phyloP scores from a whole-genome alignment of 2,888 invertebrate genomes.

The Microchrysa polita region DNA sequence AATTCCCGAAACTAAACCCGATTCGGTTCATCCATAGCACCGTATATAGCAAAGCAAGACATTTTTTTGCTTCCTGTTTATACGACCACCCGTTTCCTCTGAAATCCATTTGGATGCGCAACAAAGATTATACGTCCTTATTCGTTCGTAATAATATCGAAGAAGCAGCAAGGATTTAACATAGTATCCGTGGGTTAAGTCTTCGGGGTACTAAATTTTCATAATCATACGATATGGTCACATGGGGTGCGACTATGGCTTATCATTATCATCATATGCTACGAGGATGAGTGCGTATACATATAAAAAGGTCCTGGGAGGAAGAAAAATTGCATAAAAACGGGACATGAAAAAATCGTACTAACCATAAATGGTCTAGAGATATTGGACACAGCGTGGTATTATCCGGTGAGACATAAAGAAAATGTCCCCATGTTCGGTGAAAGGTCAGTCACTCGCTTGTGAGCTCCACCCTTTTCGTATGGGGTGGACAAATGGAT shows the following conservation, averaged over 20 bases:
- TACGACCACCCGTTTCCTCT: background rate
- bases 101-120: conserved; percentile 32
- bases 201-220: conserved; percentile 47
- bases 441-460: background rate
- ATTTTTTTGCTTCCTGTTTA: background rate
- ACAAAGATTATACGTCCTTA: conserved; percentile 49
- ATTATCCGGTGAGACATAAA: conserved; percentile 35
- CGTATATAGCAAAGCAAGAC: background rate
- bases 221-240: conserved; percentile 45
- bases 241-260: conserved; percentile 22
- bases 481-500: conserved; percentile 44
- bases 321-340: conserved; percentile 23
- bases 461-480: conserved; percentile 34
- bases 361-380: conserved; percentile 14
- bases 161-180: conserved; percentile 34
- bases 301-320: background rate
- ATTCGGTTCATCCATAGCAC: background rate
- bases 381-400: conserved; percentile 3
- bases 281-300: background rate
- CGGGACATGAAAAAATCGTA: background rate
- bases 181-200: conserved; percentile 8
- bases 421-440: background rate
- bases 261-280: background rate
- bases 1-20: background rate
- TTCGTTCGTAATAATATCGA: conserved; percentile 33